Percentiles rank a stretch among this genome's conserved stretches.
Conservation (phyloP, 2,888 invertebrate species). For the Hypolimnas misippus region DNA sequence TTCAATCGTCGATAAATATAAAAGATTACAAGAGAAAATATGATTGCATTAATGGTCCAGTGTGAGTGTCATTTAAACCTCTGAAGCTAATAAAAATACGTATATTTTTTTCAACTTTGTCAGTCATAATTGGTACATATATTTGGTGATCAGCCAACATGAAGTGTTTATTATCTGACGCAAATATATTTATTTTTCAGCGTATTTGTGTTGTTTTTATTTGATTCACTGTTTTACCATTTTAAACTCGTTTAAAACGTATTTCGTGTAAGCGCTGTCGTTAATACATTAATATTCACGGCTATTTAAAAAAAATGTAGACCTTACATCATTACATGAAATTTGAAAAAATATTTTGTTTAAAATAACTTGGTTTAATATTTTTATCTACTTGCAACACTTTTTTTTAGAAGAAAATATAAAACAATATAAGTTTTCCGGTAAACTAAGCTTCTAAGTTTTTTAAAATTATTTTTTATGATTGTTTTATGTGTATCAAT, state of each 20-base stretch:
- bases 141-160: slow-evolving; percentile 29
- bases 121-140: slow-evolving; percentile 25
- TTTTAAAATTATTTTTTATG: no score
- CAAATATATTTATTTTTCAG: slow-evolving; percentile 11
- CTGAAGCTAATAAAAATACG: slow-evolving; percentile 5
- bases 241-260: background rate
- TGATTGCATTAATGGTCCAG: background rate
- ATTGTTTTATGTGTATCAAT: no score
- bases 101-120: slow-evolving; percentile 21
- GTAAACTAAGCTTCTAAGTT: no score
- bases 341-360: no score
- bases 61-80: background rate
- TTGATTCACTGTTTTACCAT: background rate
- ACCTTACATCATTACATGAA: no score
- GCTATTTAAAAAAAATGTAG: no score
- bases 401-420: no score
- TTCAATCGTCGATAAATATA: background rate
- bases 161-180: slow-evolving; percentile 17
- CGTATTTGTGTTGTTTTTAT: background rate
- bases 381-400: no score
- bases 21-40: background rate
- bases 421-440: no score
- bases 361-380: no score
- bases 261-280: no score
- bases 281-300: no score